Base-by-base conservation (phyloP, 2,113 vertebrate species). In the Manacus vitellinus region DNA sequence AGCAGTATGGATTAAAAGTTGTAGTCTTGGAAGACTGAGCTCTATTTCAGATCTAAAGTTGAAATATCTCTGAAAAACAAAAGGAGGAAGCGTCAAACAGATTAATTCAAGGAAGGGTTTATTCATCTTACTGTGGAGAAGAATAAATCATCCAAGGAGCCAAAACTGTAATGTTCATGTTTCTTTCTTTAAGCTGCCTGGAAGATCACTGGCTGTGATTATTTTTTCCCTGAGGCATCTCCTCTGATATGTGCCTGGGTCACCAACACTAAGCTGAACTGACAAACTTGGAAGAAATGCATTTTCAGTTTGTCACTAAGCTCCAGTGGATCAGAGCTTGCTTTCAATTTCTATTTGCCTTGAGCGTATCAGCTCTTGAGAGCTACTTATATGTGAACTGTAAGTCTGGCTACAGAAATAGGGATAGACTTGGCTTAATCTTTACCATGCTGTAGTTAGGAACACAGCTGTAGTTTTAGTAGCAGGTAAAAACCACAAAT, bases 51-150 rank as follows among this genome's bases (percentile, higher is more conserved):
- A 93, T 49, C 44, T 68, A 65, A 89, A 77, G 39, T 51, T 94
- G 37, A 86, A 94, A 88, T 24, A 78, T 31, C 67, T 41, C 81
- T 3, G 2, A 55, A 65, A 95, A 95, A 95, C 92, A 96, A 96
- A 93, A 93, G 83, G n/a, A 85, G 86, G 85, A 95, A 95, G 61
- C 33, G 61, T 91, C 77, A 95, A 68, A 18, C 79, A 89, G 83
- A 91, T 89, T 87, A 86, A 91, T 94, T 94, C 95, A 95, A 95
- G 95, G 88, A 96, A 85, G 37, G 86, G 35, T 87, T 93, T 76
- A 61, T 81, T 93, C 94, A 65, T 81, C 23, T 63, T 84, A 77
- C 72, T 65, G 9, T 12, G 20, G 39, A 72, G 56, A 67, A 35
- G 51, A 86, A 78, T 15, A 88, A 94, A 86, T 83, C 70, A 94